Evolutionary conservation across 2,113 vertebrate species (phyloP).

Genomic region (Elephas maximus): DNA sequence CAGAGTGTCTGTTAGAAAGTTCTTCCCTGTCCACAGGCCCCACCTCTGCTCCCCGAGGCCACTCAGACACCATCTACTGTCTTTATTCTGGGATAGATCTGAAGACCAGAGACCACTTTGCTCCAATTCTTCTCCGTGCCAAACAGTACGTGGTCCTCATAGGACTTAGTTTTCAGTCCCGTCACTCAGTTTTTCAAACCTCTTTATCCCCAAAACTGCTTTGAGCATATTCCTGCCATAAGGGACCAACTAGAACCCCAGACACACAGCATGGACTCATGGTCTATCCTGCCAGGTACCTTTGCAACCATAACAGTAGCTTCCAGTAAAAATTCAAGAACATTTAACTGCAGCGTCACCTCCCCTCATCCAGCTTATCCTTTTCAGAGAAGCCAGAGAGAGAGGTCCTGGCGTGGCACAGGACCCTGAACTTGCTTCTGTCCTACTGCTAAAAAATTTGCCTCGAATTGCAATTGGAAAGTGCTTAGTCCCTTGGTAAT

Average conservation of each 20-base stretch:
- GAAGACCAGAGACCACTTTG: constrained; percentile 36
- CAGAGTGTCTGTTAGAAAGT: constrained; percentile 8
- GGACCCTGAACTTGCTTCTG: not conserved
- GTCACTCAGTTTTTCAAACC: not conserved
- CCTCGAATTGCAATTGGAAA: not conserved
- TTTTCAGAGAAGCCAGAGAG: not conserved
- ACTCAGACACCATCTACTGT: not conserved
- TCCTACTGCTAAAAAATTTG: not conserved
- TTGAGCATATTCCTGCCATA: not conserved
- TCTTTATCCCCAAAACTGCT: constrained; percentile 37
- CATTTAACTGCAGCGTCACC: not conserved
- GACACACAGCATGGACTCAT: not conserved
- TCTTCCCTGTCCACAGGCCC: not conserved
- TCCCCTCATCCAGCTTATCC: not conserved
- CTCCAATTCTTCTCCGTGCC: not conserved
- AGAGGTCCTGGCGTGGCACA: not conserved
- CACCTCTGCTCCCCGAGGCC: not conserved
- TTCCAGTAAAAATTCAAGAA: not conserved
- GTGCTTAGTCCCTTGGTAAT: not conserved
- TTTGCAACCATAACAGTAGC: not conserved
- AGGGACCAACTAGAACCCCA: not conserved
- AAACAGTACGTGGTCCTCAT: not conserved
- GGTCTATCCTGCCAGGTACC: not conserved
- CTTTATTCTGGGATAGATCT: not conserved
- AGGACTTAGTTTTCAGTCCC: not conserved